These are phyloP conservation scores for Microcebus jonahi DNA, from an alignment of 2,113 vertebrate genomes.

Conservation along the genomic window DNA sequence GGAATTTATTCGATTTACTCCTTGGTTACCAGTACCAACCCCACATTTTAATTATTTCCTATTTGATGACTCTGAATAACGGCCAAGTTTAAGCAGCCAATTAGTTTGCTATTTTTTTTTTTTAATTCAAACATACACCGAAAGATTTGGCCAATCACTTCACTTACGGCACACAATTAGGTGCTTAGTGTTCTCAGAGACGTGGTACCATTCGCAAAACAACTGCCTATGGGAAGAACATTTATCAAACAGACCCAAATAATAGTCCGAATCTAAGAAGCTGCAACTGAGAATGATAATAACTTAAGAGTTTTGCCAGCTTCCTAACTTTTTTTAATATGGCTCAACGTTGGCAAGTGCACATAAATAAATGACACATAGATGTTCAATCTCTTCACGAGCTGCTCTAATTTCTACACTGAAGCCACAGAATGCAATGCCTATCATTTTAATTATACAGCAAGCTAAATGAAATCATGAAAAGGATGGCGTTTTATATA, in stretches of 20 bases:
- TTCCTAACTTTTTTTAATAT: background rate
- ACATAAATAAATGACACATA: background rate
- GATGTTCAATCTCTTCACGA: background rate
- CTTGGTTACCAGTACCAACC: background rate
- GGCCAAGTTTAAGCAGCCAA: background rate
- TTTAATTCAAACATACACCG: background rate
- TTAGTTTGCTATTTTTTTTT: background rate
- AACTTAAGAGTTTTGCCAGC: background rate
- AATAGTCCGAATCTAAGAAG: background rate
- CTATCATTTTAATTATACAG: constrained; percentile 16
- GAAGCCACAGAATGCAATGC: background rate
- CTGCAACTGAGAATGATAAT: background rate
- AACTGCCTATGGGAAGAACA: background rate
- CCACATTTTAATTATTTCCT: constrained; percentile 51
- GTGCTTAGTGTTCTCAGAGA: background rate
- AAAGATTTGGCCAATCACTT: background rate
- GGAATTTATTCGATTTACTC: background rate
- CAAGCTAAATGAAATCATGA: constrained; percentile 26
- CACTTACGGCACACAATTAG: background rate
- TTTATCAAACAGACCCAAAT: background rate
- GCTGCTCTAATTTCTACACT: background rate
- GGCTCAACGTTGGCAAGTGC: background rate
- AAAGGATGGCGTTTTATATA: background rate
- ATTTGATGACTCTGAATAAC: constrained; percentile 23
- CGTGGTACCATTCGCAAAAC: background rate